Base-by-base conservation (phyloP, 2,113 vertebrate species). In the Dromas ardeola region DNA sequence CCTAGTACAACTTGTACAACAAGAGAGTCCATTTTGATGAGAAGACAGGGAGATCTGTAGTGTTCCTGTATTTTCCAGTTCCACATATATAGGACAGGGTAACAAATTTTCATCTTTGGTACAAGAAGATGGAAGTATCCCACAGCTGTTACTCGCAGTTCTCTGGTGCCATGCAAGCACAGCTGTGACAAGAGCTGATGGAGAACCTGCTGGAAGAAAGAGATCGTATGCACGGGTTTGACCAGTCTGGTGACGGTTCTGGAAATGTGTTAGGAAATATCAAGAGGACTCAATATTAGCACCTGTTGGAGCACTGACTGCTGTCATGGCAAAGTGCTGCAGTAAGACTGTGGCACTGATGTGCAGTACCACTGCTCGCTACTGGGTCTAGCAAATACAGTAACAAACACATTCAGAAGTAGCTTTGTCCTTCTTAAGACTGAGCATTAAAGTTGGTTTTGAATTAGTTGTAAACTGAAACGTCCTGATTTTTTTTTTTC, bases 141-240 rank as follows among this genome's bases (percentile, higher is more conserved):
- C 36, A 3, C 5, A 77, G 27, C 47, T 50, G 27, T n/a, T 4
- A 15, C 9, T 15, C 2, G 0, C 38, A 52, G 21, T 19, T 89
- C 55, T 34, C 71, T n/a, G 52, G 25, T 15, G 4, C 9, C 18
- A 15, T 4, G 3, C 0, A 2, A 81, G 29, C 45, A 52, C 29
- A 61, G 9, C 5, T 10, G 9, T 40, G 27, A 56, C 42, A 79
- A 56, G 18, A 82, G 40, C 49, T 86, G 43, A 47, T 1, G 10
- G 30, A 4, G 34, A 8, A 70, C 11, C 17, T 3, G 2, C 29
- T 69, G 56, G 20, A 85, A 85, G 27, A 73, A 88, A 53, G 15
- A 5, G 73, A 59, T 45, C 32, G 27, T 13, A 38, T 1, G 1
- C 38, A 32, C 10, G 45, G 74, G 12, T 42, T 29, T 76, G 53